Evolutionary conservation across 2,888 invertebrate genomes (phyloP).

Genomic region (Hypercompe scribonia): DNA sequence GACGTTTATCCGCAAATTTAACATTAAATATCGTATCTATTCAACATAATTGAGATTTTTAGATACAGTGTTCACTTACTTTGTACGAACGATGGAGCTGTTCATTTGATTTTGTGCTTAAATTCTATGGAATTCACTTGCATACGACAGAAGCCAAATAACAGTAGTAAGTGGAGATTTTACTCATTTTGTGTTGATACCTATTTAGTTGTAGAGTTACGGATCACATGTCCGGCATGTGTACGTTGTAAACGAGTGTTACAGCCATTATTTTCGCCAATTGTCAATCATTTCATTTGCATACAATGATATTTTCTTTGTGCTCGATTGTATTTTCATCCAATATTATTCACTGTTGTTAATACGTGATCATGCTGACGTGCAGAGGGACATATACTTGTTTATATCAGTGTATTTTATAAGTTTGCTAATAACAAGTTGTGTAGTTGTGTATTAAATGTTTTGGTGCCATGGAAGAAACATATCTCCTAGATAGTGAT

Average conservation of each 20-base stretch:
- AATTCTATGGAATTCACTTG: conserved; percentile 78
- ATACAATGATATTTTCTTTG: conserved; percentile 75
- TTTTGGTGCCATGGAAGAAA: conserved; percentile 66
- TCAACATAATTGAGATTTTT: conserved; percentile 45
- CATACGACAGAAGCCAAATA: conserved; percentile 68
- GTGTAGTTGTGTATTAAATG: conserved; percentile 34
- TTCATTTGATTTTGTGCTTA: conserved; percentile 62
- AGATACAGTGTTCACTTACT: conserved; percentile 40
- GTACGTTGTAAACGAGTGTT: conserved; percentile 64
- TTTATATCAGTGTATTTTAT: conserved; percentile 28
- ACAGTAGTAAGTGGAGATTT: conserved; percentile 73
- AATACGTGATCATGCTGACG: conserved; percentile 49
- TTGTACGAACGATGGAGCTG: conserved; percentile 63
- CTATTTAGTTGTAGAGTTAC: conserved; percentile 61
- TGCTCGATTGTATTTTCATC: conserved; percentile 63
- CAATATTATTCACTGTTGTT: conserved; percentile 51
- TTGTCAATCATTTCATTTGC: conserved; percentile 78
- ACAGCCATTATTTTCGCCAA: conserved; percentile 72
- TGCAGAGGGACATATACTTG: conserved; percentile 43
- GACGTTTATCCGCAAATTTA: conserved; percentile 57
- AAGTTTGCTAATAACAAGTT: conserved; percentile 29
- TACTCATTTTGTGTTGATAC: conserved; percentile 58
- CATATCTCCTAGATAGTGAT: conserved; percentile 70
- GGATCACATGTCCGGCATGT: conserved; percentile 64
- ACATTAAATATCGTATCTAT: conserved; percentile 43